Percentiles rank a stretch among this genome's conserved stretches.
phyloP scores from a whole-genome alignment of 2,113 vertebrate genomes.

The Elephantulus edwardii region DNA sequence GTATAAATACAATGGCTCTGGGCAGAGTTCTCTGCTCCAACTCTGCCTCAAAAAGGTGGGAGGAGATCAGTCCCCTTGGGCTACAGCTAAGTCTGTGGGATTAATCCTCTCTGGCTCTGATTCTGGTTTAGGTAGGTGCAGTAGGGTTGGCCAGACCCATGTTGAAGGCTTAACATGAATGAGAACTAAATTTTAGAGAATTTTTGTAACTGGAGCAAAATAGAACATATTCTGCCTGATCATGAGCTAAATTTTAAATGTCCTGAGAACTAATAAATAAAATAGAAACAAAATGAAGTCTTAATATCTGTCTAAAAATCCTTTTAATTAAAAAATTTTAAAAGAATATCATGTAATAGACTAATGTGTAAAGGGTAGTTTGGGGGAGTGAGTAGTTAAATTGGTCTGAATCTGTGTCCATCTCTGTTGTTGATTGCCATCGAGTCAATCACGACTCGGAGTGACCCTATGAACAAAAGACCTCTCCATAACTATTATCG shows the following conservation, averaged over 20 bases:
- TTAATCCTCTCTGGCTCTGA: too few relatives aligned
- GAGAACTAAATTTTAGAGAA: neutral
- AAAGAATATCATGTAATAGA: neutral
- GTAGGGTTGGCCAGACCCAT: too few relatives aligned
- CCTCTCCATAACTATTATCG: too few relatives aligned
- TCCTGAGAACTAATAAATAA: neutral
- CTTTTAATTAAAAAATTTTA: neutral
- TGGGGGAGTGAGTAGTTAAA: neutral
- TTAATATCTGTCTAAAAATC: neutral
- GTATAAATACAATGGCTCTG: too few relatives aligned
- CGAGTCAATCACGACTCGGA: too few relatives aligned
- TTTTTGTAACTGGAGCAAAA: neutral
- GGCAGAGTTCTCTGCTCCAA: too few relatives aligned
- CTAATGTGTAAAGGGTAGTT: neutral
- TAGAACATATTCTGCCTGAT: neutral
- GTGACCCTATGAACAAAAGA: too few relatives aligned
- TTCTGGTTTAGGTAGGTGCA: too few relatives aligned
- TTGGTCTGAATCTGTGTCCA: neutral
- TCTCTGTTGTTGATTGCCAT: too few relatives aligned
- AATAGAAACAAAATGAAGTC: neutral
- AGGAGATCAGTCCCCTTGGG: too few relatives aligned
- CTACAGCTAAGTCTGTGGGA: too few relatives aligned
- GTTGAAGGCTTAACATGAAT: accelerated
- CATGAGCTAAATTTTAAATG: neutral
- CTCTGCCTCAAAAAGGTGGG: too few relatives aligned